Base-by-base conservation (phyloP, 2,797 vertebrate genomes). In the Pachyuromys duprasi region DNA sequence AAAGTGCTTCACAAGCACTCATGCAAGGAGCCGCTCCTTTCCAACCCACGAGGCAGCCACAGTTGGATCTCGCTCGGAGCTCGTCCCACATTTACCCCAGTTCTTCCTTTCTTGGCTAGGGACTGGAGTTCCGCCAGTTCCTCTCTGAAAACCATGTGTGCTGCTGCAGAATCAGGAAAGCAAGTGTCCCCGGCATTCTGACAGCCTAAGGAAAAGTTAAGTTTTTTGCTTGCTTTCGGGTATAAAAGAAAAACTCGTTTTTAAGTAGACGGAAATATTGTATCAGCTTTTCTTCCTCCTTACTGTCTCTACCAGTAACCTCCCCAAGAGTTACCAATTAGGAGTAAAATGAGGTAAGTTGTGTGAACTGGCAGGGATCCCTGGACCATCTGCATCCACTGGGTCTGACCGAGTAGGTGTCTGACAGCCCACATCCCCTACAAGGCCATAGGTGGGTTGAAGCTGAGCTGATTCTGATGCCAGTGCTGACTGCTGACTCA, bases 61-160 rank as follows among this genome's bases (percentile, higher is more conserved):
- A 1, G 18, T 18, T 8, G 72, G 76, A 33, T 42, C 24, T 60
- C 0, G 8, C 12, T 12, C 0, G 0, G 5, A 0, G 3, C 65
- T 7, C 1, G 33, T 7, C 81, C 55, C 67, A 14, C 63, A 12
- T 3, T 3, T 0, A 2, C 22, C 15, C 13, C 8, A 1, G 11
- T 36, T 33, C 76, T 8, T 6, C 81, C 67, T 53, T 55, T 42
- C 57, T 26, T 39, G 82, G 80, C 36, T 5, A 26, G 6, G 0
- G 11, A 36, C 39, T n/a, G 5, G 0, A 5, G 86, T 36, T 57
- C 67, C 26, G 0, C 65, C 3, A 60, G 20, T 49, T 49, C 79
- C 45, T 55, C 57, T 8, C 57, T 9, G 3, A n/a, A 28, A 28
- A 83, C 60, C 6, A 1, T 8, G 14, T 3, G 17, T 24, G 22